Conservation (phyloP, 2,113 vertebrate genomes). For the Martes martes region DNA sequence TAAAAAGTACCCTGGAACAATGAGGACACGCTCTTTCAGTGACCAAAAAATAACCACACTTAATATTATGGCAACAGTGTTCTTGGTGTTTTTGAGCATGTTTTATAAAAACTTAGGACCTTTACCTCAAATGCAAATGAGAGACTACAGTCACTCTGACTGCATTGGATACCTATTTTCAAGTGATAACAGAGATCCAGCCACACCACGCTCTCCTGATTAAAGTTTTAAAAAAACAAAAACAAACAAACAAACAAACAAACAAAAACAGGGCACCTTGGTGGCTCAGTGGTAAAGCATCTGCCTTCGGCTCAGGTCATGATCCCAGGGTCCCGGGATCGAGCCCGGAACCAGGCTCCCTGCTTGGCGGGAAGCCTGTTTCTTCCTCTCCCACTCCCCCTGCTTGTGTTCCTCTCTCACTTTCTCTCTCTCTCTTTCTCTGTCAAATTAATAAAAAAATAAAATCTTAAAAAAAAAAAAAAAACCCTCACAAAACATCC, state of each 20-base stretch:
- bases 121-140: background rate
- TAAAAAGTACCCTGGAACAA: background rate
- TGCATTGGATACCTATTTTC: background rate
- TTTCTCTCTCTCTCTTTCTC: too few relatives aligned
- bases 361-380: too few relatives aligned
- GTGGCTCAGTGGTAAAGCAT: too few relatives aligned
- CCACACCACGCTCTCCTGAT: background rate
- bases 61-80: background rate
- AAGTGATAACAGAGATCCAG: background rate
- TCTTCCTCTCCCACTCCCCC: too few relatives aligned
- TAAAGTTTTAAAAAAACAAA: background rate
- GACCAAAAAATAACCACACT: background rate
- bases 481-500: background rate
- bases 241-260: too few relatives aligned
- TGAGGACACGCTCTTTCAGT: background rate
- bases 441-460: too few relatives aligned
- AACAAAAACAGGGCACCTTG: too few relatives aligned
- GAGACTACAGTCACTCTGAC: background rate
- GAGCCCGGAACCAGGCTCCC: too few relatives aligned
- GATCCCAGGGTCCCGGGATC: too few relatives aligned
- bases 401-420: too few relatives aligned
- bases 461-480: background rate
- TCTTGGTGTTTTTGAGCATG: background rate
- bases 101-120: background rate
- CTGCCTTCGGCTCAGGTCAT: too few relatives aligned